Percentiles rank a stretch among this genome's conserved stretches.
Conservation (phyloP, 2,113 vertebrate genomes). For the Notechis scutatus region DNA sequence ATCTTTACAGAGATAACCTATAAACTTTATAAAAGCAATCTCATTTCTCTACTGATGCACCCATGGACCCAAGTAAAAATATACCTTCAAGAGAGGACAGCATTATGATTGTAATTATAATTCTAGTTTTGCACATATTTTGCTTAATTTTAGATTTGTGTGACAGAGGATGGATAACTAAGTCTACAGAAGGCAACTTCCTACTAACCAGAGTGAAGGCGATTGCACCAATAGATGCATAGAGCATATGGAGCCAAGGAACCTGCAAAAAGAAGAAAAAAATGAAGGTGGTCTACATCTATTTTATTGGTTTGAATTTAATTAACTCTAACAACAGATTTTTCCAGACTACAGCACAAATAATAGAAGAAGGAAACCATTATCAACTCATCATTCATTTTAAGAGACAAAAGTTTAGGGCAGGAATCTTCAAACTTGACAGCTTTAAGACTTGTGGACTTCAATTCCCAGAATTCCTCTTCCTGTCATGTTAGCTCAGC, state of each 20-base stretch:
- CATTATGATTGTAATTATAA: not conserved
- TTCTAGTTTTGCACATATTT: not conserved
- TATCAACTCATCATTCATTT: not conserved
- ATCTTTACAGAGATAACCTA: not conserved
- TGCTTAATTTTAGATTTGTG: not conserved
- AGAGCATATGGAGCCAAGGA: constrained; percentile 92
- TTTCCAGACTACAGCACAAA: not conserved
- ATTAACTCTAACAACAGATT: not conserved
- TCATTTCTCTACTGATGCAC: not conserved
- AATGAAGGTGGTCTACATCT: not conserved
- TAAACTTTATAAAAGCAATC: not conserved
- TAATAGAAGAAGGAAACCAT: not conserved
- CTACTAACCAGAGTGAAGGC: constrained; percentile 89
- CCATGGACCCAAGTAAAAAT: not conserved
- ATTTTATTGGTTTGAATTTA: not conserved
- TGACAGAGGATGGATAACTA: not conserved
- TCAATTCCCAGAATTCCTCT: too few species aligned
- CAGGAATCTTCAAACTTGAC: too few species aligned
- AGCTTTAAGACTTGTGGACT: too few species aligned
- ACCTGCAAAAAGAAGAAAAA: constrained; percentile 66
- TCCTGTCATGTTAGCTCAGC: too few species aligned
- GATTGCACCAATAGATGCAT: constrained; percentile 85
- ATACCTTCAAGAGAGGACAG: not conserved
- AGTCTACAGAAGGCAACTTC: not conserved
- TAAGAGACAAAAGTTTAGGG: not conserved